Evolutionary conservation across 1,140 invertebrate genomes (phyloP), one percentile per base, ranked within the genome.

Genomic region (Drosophila santomea): DNA sequence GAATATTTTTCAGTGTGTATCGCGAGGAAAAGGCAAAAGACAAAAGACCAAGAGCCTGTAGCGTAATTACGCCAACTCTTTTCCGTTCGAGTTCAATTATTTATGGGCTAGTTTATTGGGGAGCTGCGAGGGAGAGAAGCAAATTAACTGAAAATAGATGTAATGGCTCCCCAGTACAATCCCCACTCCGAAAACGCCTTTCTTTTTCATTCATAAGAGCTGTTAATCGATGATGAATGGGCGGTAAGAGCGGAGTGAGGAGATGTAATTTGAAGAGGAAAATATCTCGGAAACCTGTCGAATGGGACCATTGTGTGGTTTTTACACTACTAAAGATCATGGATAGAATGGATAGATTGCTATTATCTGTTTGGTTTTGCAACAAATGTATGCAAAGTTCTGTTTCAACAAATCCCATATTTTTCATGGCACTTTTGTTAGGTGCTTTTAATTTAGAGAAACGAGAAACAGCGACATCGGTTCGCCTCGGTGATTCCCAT

Each of bases 31-130:
- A 36, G 66, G 41, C 23, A 71, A 56, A 50, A 50, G 64, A 71
- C 44, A 58, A 71, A 71, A 38, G 38, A 14, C 64, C 28, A n/a
- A 52, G 45, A 68, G 28, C 17, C 43, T 11, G 48, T 47, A 47
- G 38, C 52, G 66, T 88, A 89, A 88, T 86, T 84, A 84, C 72
- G 64, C 66, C 59, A 59, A 57, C 61, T 88, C 78, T 62, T 78
- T 85, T 68, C 73, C 77, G 79, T 76, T 88, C 69, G 59, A 36
- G 84, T 80, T 89, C 74, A 89, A 89, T 89, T 89, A 89, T 89
- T 89, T 80, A 89, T 84, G 82, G 67, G 77, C 84, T 83, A 88
- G 72, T 88, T 86, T 78, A 80, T 80, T 80, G 58, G 51, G 41
- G 8, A 71, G 64, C 54, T 52, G 64, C 17, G 55, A 57, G 39